phyloP scores from a whole-genome alignment of 2,113 vertebrate genomes.

The Chelonoidis abingdonii region DNA sequence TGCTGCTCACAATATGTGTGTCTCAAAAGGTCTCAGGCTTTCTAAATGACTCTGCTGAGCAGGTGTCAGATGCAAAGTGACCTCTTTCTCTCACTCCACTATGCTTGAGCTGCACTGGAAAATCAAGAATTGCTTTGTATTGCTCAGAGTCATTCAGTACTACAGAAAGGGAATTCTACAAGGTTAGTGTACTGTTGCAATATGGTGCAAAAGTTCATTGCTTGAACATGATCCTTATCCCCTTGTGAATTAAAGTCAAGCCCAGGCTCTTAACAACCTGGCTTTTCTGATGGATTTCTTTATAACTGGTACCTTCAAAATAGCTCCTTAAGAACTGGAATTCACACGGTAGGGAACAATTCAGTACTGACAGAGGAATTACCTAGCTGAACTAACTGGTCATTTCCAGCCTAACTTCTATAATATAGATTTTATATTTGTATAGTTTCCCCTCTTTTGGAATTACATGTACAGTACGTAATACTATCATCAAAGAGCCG shows the following conservation, averaged over 20 bases:
- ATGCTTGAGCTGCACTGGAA: neutral
- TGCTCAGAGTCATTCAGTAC: neutral
- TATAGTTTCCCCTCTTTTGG: neutral
- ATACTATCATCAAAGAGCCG: neutral
- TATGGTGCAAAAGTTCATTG: neutral
- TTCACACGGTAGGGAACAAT: neutral
- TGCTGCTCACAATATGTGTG: neutral
- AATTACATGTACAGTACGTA: neutral
- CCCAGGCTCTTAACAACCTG: fast-evolving
- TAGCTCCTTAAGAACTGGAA: neutral
- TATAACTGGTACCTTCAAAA: neutral
- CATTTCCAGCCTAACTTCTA: neutral
- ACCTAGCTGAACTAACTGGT: neutral
- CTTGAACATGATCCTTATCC: neutral
- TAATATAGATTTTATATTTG: neutral
- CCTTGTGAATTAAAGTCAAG: neutral
- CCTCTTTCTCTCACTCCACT: neutral
- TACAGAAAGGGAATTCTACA: constrained; percentile 2
- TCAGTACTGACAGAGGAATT: fast-evolving
- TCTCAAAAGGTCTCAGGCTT: constrained; percentile 23
- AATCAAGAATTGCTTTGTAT: constrained; percentile 27
- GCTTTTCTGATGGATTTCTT: neutral
- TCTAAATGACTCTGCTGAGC: neutral
- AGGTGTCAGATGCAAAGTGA: neutral
- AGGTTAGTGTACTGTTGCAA: neutral